phyloP scores from a whole-genome alignment of 2,113 vertebrate species.

The Gobius niger region DNA sequence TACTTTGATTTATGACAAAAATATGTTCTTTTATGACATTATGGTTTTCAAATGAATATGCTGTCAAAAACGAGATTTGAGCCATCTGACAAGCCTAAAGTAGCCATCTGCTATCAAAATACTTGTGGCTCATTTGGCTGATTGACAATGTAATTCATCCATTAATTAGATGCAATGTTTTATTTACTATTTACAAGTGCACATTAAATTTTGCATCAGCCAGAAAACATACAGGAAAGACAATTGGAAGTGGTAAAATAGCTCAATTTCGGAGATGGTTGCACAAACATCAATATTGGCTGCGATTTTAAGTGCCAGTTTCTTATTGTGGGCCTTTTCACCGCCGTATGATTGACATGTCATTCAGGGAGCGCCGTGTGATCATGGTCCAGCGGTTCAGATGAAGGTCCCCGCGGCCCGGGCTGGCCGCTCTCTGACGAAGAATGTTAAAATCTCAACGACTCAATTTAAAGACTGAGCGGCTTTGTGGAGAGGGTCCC shows the following conservation, averaged over 20 bases:
- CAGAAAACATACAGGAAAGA: background rate
- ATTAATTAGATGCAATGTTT: background rate
- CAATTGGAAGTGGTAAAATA: background rate
- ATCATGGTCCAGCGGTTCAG: constrained; percentile 42
- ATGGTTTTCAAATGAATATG: background rate
- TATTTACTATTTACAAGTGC: background rate
- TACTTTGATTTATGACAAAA: constrained; percentile 2
- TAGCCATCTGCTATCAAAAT: constrained; percentile 4
- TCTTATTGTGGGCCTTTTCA: constrained; percentile 16
- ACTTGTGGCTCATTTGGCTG: background rate
- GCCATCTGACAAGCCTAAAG: background rate
- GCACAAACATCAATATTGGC: background rate
- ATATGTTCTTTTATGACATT: background rate
- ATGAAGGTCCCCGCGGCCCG: constrained; percentile 29
- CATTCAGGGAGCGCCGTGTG: constrained; percentile 21
- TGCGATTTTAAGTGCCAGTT: constrained; percentile 15
- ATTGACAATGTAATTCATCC: background rate
- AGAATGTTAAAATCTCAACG: constrained; percentile 40
- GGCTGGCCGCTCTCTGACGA: constrained; percentile 29
- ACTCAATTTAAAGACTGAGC: constrained; percentile 35
- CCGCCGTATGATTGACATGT: constrained; percentile 29
- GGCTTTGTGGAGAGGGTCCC: constrained; percentile 34
- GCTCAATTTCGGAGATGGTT: background rate
- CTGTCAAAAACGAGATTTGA: constrained; percentile 1
- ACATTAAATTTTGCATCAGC: background rate